Evolutionary conservation across 2,113 vertebrate genomes (phyloP).

Genomic region (Oreochromis aureus): DNA sequence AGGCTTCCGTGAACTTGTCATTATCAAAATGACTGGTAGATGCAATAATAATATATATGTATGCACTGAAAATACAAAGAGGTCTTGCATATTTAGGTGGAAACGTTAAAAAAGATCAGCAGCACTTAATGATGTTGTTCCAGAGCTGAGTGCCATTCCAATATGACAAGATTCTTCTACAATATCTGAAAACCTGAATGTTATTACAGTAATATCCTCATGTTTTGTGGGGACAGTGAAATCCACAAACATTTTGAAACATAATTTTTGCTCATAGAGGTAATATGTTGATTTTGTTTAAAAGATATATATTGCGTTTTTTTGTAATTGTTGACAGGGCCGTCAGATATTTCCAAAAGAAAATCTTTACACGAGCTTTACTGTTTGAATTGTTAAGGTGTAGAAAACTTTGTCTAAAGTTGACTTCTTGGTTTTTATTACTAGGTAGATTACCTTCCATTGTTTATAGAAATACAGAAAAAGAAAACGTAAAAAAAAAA

Average conservation of each 20-base stretch:
- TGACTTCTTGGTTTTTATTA: conserved; percentile 88
- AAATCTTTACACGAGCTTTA: conserved; percentile 85
- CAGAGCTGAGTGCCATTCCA: conserved; percentile 59
- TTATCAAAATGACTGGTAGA: conserved; percentile 71
- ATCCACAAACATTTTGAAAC: conserved; percentile 49
- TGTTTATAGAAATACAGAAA: conserved; percentile 86
- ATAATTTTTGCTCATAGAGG: conserved; percentile 45
- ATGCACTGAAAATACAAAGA: conserved; percentile 74
- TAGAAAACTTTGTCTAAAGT: conserved; percentile 84
- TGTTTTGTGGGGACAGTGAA: conserved; percentile 42
- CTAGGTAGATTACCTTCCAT: conserved; percentile 83
- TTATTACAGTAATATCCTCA: conserved; percentile 60
- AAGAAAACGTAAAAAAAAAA: conserved; percentile 71
- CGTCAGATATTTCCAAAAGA: conserved; percentile 73
- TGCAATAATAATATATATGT: conserved; percentile 75
- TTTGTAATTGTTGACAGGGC: conserved; percentile 75
- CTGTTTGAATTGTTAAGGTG: conserved; percentile 86
- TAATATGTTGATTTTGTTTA: conserved; percentile 56
- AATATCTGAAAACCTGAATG: conserved; percentile 67
- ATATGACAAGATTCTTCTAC: conserved; percentile 55
- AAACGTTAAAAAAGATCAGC: conserved; percentile 33
- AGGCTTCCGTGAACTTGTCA: conserved; percentile 66
- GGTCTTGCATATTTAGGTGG: conserved; percentile 52
- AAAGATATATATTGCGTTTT: conserved; percentile 61
- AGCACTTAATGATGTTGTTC: conserved; percentile 29